Evolutionary conservation across 2,888 invertebrate genomes (phyloP), one percentile per base, ranked within the genome.

Genomic region (Sphecodes monilicornis): DNA sequence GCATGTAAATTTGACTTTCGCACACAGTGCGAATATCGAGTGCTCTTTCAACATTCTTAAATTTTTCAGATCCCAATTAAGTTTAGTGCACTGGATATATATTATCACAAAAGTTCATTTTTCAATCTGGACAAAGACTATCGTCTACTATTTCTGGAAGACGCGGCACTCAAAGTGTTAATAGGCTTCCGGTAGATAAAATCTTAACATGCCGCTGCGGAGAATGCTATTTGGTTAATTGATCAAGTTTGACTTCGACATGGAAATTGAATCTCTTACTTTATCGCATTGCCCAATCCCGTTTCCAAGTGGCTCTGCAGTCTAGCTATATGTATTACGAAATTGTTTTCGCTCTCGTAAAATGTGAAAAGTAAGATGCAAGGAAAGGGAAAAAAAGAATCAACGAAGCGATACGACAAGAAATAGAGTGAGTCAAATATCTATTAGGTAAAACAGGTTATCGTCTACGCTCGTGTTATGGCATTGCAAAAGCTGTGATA

Each of bases 351-450:
- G 68, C 13, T 29, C 43, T 46, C 32, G 18, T 66, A 13, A 3
- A 43, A 26, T 70, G 64, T 54, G 64, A 43, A 36, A 43, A 76
- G 43, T 11, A 36, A 72, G 72, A 8, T 22, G 54, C 11, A 66
- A 76, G 60, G 76, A 80, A 76, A 80, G 72, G 66, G 80, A 81
- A 77, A 4, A n/a, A 22, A 66, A 50, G 39, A 46, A 22, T 43
- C 4, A 64, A n/a, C 26, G 11, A 32, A 13, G 22, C 36, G 13
- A 43, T 22, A 11, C 39, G 50, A 18, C 32, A 50, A 10, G n/a
- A 75, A 64, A 70, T 69, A 10, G 43, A 69, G 32, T 75, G 32
- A 6, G 11, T 8, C 32, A 64, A 54, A 36, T 26, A 66, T 64
- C 66, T 50, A 43, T 80, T 41, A 41, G 64, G 75, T 66, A 78